Conservation (phyloP, 2,888 invertebrate species). For the Dasypolia templi region DNA sequence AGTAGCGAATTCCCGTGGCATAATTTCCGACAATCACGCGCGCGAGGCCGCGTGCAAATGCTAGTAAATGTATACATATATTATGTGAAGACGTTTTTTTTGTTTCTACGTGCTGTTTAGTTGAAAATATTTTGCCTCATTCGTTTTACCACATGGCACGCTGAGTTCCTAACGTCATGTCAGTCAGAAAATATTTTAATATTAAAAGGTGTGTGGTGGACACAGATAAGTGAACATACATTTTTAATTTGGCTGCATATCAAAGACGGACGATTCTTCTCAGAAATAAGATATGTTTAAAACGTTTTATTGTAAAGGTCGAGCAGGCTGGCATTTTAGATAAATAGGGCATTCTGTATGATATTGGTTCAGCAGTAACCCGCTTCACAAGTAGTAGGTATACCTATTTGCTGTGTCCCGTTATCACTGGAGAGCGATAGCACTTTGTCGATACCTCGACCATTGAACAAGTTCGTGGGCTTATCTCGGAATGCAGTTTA, state of each 20-base stretch:
- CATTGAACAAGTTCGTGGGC: constrained; percentile 79
- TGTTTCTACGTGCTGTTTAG: constrained; percentile 2
- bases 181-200: constrained; percentile 32
- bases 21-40: too few species aligned
- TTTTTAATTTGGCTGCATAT: constrained; percentile 71
- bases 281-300: constrained; percentile 63
- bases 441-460: constrained; percentile 78
- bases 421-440: constrained; percentile 84
- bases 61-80: too few species aligned
- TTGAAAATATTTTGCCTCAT: constrained; percentile 18
- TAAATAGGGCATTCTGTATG: constrained; percentile 77
- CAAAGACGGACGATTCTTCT: constrained; percentile 68
- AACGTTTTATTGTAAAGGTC: constrained; percentile 57
- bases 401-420: constrained; percentile 77
- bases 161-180: constrained; percentile 30
- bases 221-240: constrained; percentile 40
- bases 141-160: constrained; percentile 11
- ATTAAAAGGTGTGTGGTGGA: constrained; percentile 41
- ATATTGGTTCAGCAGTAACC: constrained; percentile 78
- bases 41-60: too few species aligned
- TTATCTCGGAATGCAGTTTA: constrained; percentile 85
- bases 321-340: constrained; percentile 66
- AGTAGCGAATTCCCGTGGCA: too few species aligned
- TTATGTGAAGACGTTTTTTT: background rate
- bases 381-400: constrained; percentile 75